These are phyloP conservation scores for Eucera pruinosa DNA, from an alignment of 2,888 invertebrate species.

Conservation along the genomic window DNA sequence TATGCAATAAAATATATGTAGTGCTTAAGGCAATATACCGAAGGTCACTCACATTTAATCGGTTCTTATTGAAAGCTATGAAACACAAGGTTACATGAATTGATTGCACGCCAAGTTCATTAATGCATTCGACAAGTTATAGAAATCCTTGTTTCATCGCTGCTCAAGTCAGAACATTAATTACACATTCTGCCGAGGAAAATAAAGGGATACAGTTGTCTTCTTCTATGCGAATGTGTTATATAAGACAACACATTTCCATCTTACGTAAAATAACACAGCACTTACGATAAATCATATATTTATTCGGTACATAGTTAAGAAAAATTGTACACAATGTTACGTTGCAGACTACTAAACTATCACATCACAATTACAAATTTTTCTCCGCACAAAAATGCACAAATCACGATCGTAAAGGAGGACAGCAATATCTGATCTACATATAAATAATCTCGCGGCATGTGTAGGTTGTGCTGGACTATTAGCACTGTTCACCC, in stretches of 20 bases:
- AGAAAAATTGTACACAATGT: neutral
- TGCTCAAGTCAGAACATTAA: neutral
- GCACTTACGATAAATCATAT: neutral
- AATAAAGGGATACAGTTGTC: neutral
- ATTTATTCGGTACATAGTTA: conserved; percentile 5
- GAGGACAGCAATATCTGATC: neutral
- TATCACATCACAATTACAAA: too few relatives aligned
- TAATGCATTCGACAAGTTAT: conserved; percentile 3
- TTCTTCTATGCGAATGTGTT: neutral
- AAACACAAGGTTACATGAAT: neutral
- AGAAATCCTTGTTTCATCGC: neutral
- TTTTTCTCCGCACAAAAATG: too few relatives aligned
- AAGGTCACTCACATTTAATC: conserved; percentile 19
- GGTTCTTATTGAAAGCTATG: neutral
- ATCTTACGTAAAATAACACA: neutral
- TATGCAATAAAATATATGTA: neutral
- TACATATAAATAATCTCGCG: neutral
- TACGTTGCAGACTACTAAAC: neutral
- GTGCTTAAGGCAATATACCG: neutral
- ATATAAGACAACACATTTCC: neutral
- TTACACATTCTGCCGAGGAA: neutral
- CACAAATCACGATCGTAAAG: neutral
- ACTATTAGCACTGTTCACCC: conserved; percentile 47
- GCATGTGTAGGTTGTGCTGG: neutral
- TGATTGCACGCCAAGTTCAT: neutral